Evolutionary conservation across 2,888 invertebrate genomes (phyloP).

Genomic region (Conistra vaccinii): DNA sequence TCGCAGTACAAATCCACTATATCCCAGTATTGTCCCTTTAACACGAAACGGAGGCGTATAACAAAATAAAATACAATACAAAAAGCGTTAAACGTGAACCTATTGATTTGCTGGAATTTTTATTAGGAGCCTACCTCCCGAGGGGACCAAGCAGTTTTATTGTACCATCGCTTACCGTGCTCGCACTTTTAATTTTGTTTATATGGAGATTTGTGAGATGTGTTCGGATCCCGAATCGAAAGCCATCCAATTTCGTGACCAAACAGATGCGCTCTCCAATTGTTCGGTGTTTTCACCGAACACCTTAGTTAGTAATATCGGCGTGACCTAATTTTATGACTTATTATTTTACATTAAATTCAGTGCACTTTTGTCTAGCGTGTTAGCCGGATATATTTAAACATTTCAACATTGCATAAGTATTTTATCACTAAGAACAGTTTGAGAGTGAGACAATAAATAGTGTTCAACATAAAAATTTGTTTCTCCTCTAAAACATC

Average conservation of each 20-base stretch:
- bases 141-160: slow-evolving; percentile 82
- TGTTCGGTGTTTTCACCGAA: no score
- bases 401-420: no score
- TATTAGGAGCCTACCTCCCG: slow-evolving; percentile 88
- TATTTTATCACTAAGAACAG: no score
- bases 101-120: slow-evolving; percentile 91
- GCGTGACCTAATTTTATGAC: no score
- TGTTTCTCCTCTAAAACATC: no score
- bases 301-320: no score
- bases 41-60: slow-evolving; percentile 87
- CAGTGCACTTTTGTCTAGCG: no score
- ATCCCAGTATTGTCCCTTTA: slow-evolving; percentile 89
- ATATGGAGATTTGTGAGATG: slow-evolving; percentile 61
- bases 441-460: no score
- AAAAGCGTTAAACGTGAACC: slow-evolving; percentile 89
- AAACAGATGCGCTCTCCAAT: neutral
- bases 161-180: slow-evolving; percentile 71
- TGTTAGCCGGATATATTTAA: no score
- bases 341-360: no score
- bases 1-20: slow-evolving; percentile 72
- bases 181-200: slow-evolving; percentile 67
- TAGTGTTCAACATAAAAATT: no score
- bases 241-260: neutral
- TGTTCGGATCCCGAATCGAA: neutral
- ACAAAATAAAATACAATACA: slow-evolving; percentile 90